These are phyloP conservation scores for Elaphurus davidianus DNA, from an alignment of 2,113 vertebrate species.

Conservation along the genomic window DNA sequence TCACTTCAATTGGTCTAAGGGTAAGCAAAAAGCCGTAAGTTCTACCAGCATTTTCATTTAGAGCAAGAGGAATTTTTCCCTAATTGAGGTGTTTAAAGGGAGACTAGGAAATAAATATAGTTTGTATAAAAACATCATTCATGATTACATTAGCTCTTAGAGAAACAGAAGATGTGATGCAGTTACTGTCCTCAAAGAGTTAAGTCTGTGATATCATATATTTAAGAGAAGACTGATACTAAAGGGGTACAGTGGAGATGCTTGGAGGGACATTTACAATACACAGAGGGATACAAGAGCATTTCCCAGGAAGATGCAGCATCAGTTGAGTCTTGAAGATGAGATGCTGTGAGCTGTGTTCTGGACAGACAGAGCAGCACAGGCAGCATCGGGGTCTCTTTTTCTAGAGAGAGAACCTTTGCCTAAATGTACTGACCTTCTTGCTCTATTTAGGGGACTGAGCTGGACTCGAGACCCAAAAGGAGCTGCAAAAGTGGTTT, in stretches of 20 bases:
- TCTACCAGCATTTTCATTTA: background rate
- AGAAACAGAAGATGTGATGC: background rate
- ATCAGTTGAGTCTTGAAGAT: background rate
- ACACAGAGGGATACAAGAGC: background rate
- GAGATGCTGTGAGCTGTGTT: background rate
- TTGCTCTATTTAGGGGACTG: background rate
- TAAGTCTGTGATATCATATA: background rate
- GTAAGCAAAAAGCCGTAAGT: background rate
- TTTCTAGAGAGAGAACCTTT: background rate
- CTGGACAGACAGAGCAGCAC: background rate
- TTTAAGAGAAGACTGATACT: background rate
- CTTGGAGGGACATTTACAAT: background rate
- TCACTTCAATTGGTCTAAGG: background rate
- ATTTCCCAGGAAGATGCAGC: background rate
- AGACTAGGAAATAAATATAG: background rate
- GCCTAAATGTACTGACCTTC: too few species aligned
- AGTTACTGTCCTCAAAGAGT: background rate
- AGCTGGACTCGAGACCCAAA: background rate
- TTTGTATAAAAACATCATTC: background rate
- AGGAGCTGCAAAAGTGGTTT: background rate
- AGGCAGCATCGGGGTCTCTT: rapidly evolving
- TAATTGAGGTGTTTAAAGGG: background rate
- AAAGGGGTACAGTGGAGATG: background rate
- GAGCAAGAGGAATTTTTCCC: background rate
- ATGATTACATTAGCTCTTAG: background rate